Percentiles rank a stretch among this genome's conserved stretches.
Evolutionary conservation across 2,888 invertebrate species (phyloP).

Genomic region (Eupelmus urozonus): DNA sequence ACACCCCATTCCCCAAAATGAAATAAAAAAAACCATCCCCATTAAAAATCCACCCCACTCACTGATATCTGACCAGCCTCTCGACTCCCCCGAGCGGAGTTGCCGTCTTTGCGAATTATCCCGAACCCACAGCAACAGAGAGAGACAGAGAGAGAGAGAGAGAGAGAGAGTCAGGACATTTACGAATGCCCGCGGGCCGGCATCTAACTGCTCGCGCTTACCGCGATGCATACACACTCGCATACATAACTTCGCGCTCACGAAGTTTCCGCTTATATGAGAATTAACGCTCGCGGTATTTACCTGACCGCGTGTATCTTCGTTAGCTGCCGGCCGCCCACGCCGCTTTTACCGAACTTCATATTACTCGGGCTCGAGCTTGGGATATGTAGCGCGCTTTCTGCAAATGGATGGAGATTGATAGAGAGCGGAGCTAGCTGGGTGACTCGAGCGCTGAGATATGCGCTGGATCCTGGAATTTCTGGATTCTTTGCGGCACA

Average conservation of each 20-base stretch:
- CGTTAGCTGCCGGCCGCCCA: too few relatives aligned
- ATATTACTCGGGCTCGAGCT: too few relatives aligned
- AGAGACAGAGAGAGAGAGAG: background rate
- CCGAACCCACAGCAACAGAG: background rate
- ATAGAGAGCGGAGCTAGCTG: too few relatives aligned
- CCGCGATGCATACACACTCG: conserved; percentile 20
- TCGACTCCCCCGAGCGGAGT: too few relatives aligned
- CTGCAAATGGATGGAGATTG: conserved; percentile 8
- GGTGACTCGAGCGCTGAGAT: too few relatives aligned
- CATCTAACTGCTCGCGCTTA: background rate
- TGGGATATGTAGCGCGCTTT: background rate
- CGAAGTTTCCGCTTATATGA: conserved; percentile 61
- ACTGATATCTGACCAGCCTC: too few relatives aligned
- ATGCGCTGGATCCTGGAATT: too few relatives aligned
- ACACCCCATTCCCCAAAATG: too few relatives aligned
- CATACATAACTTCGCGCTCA: conserved; percentile 13
- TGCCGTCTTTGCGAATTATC: background rate
- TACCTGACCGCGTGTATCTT: conserved; percentile 49
- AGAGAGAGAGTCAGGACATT: conserved; percentile 3
- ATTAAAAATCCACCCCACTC: too few relatives aligned
- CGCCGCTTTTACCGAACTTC: too few relatives aligned
- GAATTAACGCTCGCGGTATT: conserved; percentile 62
- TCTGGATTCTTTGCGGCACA: too few relatives aligned
- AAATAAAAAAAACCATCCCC: too few relatives aligned
- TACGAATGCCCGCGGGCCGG: conserved; percentile 39